Conservation (phyloP, 2,888 invertebrate species). For the Zaprionus bogoriensis region DNA sequence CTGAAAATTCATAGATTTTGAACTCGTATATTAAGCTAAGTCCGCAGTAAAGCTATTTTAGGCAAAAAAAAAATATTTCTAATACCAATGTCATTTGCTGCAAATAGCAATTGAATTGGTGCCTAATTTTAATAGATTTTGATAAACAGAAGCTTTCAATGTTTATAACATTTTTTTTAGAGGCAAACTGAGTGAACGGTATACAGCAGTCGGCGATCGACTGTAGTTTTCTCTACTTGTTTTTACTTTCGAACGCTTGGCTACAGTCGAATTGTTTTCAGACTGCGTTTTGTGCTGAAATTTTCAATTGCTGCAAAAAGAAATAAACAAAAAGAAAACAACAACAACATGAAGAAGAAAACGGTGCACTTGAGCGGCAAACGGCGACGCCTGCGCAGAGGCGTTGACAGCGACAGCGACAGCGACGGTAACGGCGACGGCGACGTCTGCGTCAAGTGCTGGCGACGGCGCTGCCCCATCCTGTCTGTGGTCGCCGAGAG, state of each 20-base stretch:
- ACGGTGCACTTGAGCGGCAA: constrained; percentile 17
- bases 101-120: no score
- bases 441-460: constrained; percentile 24
- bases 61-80: no score
- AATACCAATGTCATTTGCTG: no score
- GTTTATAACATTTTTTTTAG: no score
- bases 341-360: constrained; percentile 1
- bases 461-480: background rate
- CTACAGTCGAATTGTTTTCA: constrained; percentile 60
- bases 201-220: no score
- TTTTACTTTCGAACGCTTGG: constrained; percentile 28
- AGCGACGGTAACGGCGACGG: background rate
- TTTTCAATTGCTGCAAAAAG: constrained; percentile 36
- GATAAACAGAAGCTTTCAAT: no score
- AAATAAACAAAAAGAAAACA: background rate
- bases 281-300: constrained; percentile 34
- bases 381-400: constrained; percentile 43
- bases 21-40: no score
- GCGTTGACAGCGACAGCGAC: constrained; percentile 24
- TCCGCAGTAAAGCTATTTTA: no score
- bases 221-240: constrained; percentile 1
- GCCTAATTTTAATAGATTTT: no score
- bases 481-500: no score
- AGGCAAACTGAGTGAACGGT: no score
- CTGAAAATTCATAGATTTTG: no score